Conservation (phyloP, 1,140 invertebrate species). For the Drosophila tani region DNA sequence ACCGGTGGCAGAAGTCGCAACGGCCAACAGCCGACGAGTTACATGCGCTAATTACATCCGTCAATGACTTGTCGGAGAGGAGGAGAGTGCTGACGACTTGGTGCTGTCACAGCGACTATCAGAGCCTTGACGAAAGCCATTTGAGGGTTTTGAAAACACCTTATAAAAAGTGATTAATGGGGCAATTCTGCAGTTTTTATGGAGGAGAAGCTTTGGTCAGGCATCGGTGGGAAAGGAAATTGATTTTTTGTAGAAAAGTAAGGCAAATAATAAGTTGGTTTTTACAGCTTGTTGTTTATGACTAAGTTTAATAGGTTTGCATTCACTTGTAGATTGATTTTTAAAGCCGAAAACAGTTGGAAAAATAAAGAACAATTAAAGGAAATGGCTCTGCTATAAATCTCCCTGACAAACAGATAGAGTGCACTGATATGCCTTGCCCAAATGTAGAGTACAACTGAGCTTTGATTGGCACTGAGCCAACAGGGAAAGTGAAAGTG, state of each 20-base stretch:
- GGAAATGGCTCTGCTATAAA: no score
- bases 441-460: slow-evolving; percentile 4
- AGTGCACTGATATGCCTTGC: slow-evolving; percentile 1
- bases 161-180: slow-evolving; percentile 1
- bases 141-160: not conserved
- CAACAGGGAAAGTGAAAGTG: slow-evolving; percentile 47
- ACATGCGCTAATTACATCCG: slow-evolving; percentile 32
- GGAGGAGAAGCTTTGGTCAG: not conserved
- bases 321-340: not conserved
- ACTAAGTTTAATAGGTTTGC: not conserved
- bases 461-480: slow-evolving; percentile 36
- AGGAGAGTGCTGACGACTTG: not conserved
- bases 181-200: not conserved
- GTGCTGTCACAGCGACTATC: not conserved
- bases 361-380: no score
- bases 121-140: not conserved
- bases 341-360: not conserved
- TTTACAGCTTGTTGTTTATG: not conserved
- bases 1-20: slow-evolving; percentile 29
- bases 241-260: not conserved
- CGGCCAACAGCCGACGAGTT: slow-evolving; percentile 33
- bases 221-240: not conserved
- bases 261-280: not conserved
- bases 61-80: not conserved
- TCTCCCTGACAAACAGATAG: not conserved